Evolutionary conservation across 2,113 vertebrate species (phyloP).

Genomic region (Rattus norvegicus): DNA sequence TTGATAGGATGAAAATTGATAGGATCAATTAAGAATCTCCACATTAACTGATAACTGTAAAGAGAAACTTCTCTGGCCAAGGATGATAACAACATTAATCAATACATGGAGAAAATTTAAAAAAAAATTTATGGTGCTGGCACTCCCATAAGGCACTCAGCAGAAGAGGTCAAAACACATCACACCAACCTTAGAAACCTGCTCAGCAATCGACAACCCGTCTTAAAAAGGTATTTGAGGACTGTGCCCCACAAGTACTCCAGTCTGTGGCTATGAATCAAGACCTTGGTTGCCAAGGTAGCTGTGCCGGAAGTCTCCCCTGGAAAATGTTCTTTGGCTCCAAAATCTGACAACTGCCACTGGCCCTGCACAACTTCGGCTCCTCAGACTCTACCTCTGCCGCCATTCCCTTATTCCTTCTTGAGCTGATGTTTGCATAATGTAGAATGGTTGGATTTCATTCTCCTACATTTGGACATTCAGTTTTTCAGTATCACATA

Average conservation of each 20-base stretch:
- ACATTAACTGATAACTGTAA: neutral
- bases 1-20: neutral
- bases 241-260: conserved; percentile 56
- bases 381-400: neutral
- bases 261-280: conserved; percentile 43
- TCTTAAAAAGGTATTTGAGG: conserved; percentile 55
- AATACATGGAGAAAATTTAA: too few species aligned
- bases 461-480: too few species aligned
- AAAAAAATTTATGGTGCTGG: too few species aligned
- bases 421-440: neutral
- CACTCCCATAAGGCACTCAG: too few species aligned
- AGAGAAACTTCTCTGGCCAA: neutral
- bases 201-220: conserved; percentile 22
- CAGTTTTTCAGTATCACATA: neutral
- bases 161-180: too few species aligned
- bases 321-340: conserved; percentile 48
- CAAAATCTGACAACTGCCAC: conserved; percentile 69
- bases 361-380: too few species aligned
- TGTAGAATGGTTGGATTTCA: neutral
- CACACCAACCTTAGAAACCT: too few species aligned
- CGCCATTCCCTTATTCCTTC: neutral
- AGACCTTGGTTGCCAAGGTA: conserved; percentile 28
- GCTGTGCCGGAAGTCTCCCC: conserved; percentile 8
- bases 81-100: neutral
- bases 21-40: neutral